Evolutionary conservation across 2,113 vertebrate species (phyloP).

Genomic region (Macroglossus sobrinus): DNA sequence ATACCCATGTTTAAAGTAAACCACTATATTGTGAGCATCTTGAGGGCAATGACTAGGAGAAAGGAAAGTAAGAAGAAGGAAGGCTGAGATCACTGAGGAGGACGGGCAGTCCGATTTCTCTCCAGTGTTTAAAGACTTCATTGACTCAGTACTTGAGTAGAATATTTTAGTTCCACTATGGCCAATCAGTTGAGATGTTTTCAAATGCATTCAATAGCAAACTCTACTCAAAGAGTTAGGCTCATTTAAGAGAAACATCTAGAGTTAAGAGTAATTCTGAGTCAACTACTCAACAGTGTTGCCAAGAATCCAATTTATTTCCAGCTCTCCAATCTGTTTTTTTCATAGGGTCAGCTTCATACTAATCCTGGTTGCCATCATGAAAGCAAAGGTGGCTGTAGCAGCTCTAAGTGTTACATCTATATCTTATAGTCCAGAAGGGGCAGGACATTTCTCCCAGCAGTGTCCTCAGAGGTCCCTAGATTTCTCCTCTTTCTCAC

Average conservation of each 20-base stretch:
- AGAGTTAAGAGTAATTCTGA: neutral
- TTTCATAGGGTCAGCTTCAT: neutral
- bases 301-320: neutral
- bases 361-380: neutral
- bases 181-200: neutral
- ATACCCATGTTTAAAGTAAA: neutral
- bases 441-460: neutral
- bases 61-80: neutral
- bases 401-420: neutral
- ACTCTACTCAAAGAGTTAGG: neutral
- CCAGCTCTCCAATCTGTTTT: neutral
- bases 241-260: neutral
- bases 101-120: too few relatives aligned
- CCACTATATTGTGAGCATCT: neutral
- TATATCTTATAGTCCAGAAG: neutral
- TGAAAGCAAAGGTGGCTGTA: neutral
- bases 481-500: neutral
- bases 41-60: neutral
- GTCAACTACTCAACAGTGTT: neutral
- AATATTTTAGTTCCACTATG: neutral
- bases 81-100: neutral
- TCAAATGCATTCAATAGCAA: neutral
- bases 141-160: neutral
- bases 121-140: neutral
- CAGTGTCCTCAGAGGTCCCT: neutral